phyloP scores from a whole-genome alignment of 2,888 invertebrate species.

The Tanytarsus gracilentus region DNA sequence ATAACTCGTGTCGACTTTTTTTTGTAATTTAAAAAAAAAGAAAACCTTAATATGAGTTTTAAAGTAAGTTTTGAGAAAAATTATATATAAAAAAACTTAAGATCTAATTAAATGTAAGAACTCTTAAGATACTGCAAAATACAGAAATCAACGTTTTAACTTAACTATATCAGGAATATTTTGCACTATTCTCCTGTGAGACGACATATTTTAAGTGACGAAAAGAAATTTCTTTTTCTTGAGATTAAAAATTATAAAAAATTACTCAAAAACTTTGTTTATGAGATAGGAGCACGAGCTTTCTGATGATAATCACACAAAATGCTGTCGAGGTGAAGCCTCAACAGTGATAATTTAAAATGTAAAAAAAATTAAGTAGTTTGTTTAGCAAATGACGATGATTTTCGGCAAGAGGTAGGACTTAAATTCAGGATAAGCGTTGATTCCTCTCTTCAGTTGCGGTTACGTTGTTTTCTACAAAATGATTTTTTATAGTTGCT shows the following conservation, averaged over 20 bases:
- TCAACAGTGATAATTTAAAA: not conserved
- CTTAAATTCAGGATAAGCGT: too few relatives aligned
- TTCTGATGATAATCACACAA: not conserved
- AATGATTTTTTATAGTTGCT: too few relatives aligned
- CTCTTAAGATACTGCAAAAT: too few relatives aligned
- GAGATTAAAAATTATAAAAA: not conserved
- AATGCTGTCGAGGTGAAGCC: not conserved
- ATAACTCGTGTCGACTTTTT: too few relatives aligned
- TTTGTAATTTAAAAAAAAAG: constrained; percentile 24
- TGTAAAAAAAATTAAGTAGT: too few relatives aligned
- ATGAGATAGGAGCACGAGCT: constrained; percentile 15
- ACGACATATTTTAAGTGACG: constrained; percentile 13
- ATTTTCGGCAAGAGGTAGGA: too few relatives aligned
- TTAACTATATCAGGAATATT: constrained; percentile 30
- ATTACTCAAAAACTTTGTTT: not conserved
- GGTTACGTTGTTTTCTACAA: too few relatives aligned
- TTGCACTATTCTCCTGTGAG: constrained; percentile 24
- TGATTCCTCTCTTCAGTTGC: too few relatives aligned
- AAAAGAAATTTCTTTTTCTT: too few relatives aligned
- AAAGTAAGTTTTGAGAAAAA: constrained; percentile 24
- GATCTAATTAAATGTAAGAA: constrained; percentile 16
- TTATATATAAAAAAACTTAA: constrained; percentile 23
- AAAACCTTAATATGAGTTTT: constrained; percentile 16
- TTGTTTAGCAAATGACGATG: too few relatives aligned
- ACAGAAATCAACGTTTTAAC: constrained; percentile 30